Evolutionary conservation across 2,797 vertebrate species (phyloP), one percentile per base, ranked within the genome.

Genomic region (Limosa lapponica): DNA sequence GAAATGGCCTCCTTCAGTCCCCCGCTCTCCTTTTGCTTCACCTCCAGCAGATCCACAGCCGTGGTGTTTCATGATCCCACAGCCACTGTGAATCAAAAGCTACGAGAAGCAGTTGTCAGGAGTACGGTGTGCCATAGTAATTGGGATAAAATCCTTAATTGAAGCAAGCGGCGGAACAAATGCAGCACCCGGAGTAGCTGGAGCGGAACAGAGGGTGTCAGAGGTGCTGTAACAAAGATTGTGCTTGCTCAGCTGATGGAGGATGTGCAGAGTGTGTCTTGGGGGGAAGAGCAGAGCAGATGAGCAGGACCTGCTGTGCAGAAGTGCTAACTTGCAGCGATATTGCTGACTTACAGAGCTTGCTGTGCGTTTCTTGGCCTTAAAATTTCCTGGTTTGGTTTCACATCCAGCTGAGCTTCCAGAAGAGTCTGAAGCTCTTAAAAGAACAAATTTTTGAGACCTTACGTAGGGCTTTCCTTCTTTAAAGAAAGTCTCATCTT

Each of bases 11-110:
- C 10, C 19, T 54, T 49, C 28, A 14, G 16, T 23, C 34, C 27
- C 25, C 44, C 37, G n/a, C 46, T 59, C 44, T 65, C 9, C 39
- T 6, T 71, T 9, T 4, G 3, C 32, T n/a, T 72, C 25, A 22
- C 48, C 51, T 64, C 46, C 55, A 32, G 44, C 28, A 82, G 25
- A 23, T 62, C 55, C 51, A 19, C 32, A 20, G 36, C 1, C 11
- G 15, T 13, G 5, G 1, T 1, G 3, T 18, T 43, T 28, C 3
- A 1, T 0, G 1, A 64, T 8, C 27, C 61, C 44, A 7, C 30
- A 24, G 48, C 37, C 25, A 5, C 37, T 3, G 2, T 0, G 1
- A 58, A 20, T 1, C 37, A 22, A 30, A 43, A 71, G 5, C 46
- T 51, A 1, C 3, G 37, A 22, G 44, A 25, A 80, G 27, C 24